Evolutionary conservation across 2,888 invertebrate genomes (phyloP), one percentile per base, ranked within the genome.

Genomic region (Sinhomidia bicolor): DNA sequence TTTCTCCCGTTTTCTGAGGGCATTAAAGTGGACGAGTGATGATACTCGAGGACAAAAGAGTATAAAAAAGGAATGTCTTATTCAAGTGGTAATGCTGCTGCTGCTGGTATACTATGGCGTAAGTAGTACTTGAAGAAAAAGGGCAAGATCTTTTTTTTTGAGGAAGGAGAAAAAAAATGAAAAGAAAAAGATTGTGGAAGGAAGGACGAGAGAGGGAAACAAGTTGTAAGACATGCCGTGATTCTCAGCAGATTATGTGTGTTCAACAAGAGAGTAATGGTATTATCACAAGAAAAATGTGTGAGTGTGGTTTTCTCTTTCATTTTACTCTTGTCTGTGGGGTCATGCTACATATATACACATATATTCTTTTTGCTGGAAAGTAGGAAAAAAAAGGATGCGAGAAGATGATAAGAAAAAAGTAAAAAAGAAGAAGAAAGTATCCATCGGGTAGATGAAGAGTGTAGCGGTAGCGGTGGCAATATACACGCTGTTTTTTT

Each of bases 221-320:
- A 57, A 54, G 57, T 79, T 79, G 79, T 79, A 23, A 60, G 17
- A 60, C 36, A 54, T 23, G 36, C 32, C 5, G 10, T 1, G 57
- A 36, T 54, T 78, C 32, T 44, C 14, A 68, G 57, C 44, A 74
- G 47, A 74, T 47, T 47, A 47, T 14, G 32, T 26, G n/a, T 74
- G 74, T 44, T 74, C 47, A 74, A 74, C 74, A 74, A 74, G 44
- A 74, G 47, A 51, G 51, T 47, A 47, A 74, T 74, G 74, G 26
- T 74, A 74, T 74, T 47, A 74, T 26, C 17, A 17, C 2, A 12
- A 47, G 26, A 44, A 62, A 36, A 51, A 51, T 76, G 79, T 57
- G 20, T 54, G 14, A 20, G 36, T 12, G 9, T 60, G 60, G 29
- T 65, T 65, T 65, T 65, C 36, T 36, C 65, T 36, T 17, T 17